Evolutionary conservation across 2,113 vertebrate genomes (phyloP).

Genomic region (Catharus fuscescens): DNA sequence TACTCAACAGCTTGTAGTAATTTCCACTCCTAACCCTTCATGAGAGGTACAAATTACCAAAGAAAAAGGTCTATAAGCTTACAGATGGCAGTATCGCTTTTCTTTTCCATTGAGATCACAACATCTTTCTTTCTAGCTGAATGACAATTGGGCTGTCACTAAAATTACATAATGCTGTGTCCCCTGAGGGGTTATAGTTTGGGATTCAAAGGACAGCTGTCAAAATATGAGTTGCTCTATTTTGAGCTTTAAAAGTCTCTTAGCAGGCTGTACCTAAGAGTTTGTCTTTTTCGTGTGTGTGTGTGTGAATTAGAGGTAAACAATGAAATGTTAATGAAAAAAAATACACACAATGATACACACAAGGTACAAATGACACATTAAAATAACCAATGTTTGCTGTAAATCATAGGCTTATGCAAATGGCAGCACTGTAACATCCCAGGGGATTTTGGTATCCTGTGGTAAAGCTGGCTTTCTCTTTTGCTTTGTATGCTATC

Average conservation of each 20-base stretch:
- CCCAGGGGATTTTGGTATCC: background rate
- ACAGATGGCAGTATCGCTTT: constrained; percentile 58
- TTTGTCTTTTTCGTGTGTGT: background rate
- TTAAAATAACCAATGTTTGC: background rate
- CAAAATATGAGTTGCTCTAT: constrained; percentile 61
- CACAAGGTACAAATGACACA: background rate
- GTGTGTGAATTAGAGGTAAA: background rate
- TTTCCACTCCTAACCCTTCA: constrained; percentile 71
- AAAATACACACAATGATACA: background rate
- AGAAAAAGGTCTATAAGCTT: constrained; percentile 47
- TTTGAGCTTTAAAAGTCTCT: constrained; percentile 39
- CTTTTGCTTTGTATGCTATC: background rate
- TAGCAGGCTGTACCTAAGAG: background rate
- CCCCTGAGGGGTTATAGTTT: constrained; percentile 39
- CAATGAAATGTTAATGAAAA: background rate
- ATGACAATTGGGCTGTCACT: constrained; percentile 75
- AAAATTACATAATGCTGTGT: constrained; percentile 67
- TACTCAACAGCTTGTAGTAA: constrained; percentile 66
- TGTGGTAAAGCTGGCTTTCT: background rate
- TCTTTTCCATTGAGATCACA: constrained; percentile 71
- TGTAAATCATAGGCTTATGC: background rate
- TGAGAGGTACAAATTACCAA: constrained; percentile 58
- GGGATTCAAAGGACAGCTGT: constrained; percentile 68
- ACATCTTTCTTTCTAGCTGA: constrained; percentile 53
- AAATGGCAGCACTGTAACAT: background rate